Evolutionary conservation across 2,797 vertebrate genomes (phyloP).

Genomic region (Xiphorhynchus erythropygius): DNA sequence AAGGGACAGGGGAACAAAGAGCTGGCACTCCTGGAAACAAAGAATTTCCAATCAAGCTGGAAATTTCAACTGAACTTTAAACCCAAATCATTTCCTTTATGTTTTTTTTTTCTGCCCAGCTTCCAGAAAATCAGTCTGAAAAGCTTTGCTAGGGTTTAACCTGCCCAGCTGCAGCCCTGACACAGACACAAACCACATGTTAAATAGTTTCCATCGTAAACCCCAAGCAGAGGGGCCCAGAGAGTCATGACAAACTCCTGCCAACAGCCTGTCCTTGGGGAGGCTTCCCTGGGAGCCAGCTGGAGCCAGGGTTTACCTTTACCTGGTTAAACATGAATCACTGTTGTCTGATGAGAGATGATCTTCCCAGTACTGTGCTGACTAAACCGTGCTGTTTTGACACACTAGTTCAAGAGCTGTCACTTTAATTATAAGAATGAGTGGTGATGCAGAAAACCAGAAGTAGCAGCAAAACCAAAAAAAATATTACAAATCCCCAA

Average conservation of each 20-base stretch:
- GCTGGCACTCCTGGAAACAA: too few species aligned
- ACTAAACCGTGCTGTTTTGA: slow-evolving; percentile 50
- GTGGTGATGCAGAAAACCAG: slow-evolving; percentile 32
- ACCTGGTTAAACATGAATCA: not conserved
- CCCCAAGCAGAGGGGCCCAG: not conserved
- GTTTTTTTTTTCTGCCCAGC: not conserved
- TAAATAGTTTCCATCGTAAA: not conserved
- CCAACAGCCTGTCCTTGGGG: not conserved
- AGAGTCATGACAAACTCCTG: not conserved
- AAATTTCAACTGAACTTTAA: not conserved
- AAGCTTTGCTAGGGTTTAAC: not conserved
- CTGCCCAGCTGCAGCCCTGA: not conserved
- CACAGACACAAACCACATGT: not conserved
- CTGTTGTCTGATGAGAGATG: not conserved
- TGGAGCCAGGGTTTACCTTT: not conserved
- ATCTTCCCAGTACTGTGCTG: slow-evolving; percentile 31
- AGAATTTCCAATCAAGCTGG: not conserved
- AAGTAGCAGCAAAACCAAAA: not conserved
- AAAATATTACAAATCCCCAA: not conserved
- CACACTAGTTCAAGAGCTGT: slow-evolving; percentile 46
- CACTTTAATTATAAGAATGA: slow-evolving; percentile 41
- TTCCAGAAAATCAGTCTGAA: not conserved
- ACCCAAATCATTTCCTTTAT: not conserved
- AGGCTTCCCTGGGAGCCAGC: not conserved
- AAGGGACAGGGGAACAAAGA: too few species aligned